phyloP scores from a whole-genome alignment of 2,888 invertebrate genomes.

The Leptarthrus brevirostris region DNA sequence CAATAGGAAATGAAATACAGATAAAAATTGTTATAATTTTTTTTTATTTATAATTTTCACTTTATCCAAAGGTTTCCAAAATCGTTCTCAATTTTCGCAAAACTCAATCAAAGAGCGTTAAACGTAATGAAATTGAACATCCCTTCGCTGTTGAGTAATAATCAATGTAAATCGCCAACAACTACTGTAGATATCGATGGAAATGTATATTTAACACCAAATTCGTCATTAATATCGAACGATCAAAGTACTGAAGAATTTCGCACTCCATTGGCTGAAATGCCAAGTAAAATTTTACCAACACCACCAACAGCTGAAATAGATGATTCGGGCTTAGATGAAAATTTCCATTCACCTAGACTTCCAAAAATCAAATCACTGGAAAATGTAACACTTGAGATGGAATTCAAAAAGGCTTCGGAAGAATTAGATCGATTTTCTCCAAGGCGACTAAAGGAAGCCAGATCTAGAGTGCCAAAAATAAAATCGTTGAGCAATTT shows the following conservation, averaged over 20 bases:
- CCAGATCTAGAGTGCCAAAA: conserved; percentile 61
- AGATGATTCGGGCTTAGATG: conserved; percentile 64
- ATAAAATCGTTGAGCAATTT: conserved; percentile 66
- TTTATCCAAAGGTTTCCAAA: conserved; percentile 64
- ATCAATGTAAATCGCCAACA: conserved; percentile 40
- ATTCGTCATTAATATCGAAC: conserved; percentile 60
- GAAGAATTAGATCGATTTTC: conserved; percentile 65
- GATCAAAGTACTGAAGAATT: conserved; percentile 62
- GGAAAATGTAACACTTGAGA: conserved; percentile 66
- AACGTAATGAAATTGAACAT: conserved; percentile 66
- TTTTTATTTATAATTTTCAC: conserved; percentile 34
- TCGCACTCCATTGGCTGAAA: conserved; percentile 63
- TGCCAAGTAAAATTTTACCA: conserved; percentile 58
- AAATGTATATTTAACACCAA: conserved; percentile 64
- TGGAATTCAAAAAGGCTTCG: conserved; percentile 65
- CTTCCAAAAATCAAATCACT: conserved; percentile 66
- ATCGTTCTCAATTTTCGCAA: conserved; percentile 67
- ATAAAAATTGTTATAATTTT: too few species aligned
- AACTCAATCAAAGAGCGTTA: conserved; percentile 66
- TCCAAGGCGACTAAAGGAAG: conserved; percentile 62
- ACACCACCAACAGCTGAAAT: conserved; percentile 59
- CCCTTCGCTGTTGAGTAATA: conserved; percentile 59
- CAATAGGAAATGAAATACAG: too few species aligned
- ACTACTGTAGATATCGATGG: conserved; percentile 56
- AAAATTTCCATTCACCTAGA: conserved; percentile 65